phyloP scores from a whole-genome alignment of 35 echinoderm and acorn worm species.

The Acanthaster planci region DNA sequence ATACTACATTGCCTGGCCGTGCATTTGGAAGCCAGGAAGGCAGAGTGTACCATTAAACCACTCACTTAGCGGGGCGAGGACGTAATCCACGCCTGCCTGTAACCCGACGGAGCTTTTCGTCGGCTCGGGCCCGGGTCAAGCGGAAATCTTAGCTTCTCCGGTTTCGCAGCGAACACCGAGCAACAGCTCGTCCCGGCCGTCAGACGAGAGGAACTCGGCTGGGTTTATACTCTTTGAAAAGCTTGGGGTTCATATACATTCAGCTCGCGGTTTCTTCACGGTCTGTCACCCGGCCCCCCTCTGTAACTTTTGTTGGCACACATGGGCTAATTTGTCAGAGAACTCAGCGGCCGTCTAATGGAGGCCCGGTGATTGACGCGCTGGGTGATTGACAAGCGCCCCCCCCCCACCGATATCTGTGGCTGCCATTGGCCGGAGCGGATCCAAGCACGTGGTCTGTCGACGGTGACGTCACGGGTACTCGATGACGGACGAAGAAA shows the following conservation, averaged over 20 bases:
- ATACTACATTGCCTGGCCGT: not conserved
- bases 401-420: constrained; percentile 17
- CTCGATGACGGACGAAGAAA: constrained; percentile 30
- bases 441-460: constrained; percentile 41
- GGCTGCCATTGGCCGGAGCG: constrained; percentile 29
- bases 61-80: constrained; percentile 11
- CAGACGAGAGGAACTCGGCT: constrained; percentile 18
- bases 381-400: constrained; percentile 47
- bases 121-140: constrained; percentile 29
- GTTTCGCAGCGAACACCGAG: not conserved
- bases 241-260: not conserved
- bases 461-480: constrained; percentile 52
- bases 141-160: constrained; percentile 25
- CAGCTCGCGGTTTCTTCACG: constrained; percentile 24
- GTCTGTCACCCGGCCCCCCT: not conserved
- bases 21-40: not conserved
- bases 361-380: constrained; percentile 56
- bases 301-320: constrained; percentile 66
- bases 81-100: constrained; percentile 8
- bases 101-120: constrained; percentile 30
- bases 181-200: constrained; percentile 17
- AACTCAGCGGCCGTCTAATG: constrained; percentile 53
- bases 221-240: not conserved
- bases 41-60: constrained; percentile 13
- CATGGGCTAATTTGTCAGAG: constrained; percentile 65